Base-by-base conservation (phyloP, 2,797 vertebrate genomes). In the Chaetophractus vellerosus region DNA sequence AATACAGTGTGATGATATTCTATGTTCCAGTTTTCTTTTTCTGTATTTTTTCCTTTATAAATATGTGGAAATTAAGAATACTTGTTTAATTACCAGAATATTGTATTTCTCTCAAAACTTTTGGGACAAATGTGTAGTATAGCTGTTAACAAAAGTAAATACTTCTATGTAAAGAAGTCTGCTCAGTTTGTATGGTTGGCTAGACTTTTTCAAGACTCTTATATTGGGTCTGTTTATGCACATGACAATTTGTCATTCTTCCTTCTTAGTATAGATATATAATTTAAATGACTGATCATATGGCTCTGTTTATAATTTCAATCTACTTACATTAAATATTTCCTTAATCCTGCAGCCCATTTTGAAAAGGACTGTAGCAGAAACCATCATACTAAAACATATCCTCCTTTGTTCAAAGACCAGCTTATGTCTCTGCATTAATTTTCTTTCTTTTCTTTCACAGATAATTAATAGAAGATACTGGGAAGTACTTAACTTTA, bases 381-480 rank as follows among this genome's bases (percentile, higher is more conserved):
- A 94, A 97, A 94, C 66, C 69, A 91, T 94, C 86, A 80, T 68
- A 96, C 94, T 97, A 96, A 93, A 97, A 94, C 4, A 16, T 88
- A 81, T 82, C 91, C 78, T 75, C 33, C 69, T 97, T 98, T 98
- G 95, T 98, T 98, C 93, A 90, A 97, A 97, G 92, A 97, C 48
- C 55, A 96, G 96, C 94, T 97, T 97, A 96, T 95, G 92, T 94
- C 61, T 98, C 92, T 98, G 97, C 95, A 96, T 98, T 98, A 98
- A 98, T 98, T 98, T 97, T 69, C 97, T 98, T 98, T 98, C 92
- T 98, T 98, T 90, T 95, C 31, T 97, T 97, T 98, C 94, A 97
- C 66, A 97, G 97, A 98, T 97, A 98, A 98, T 98, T 98, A 98
- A 96, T 96, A 98, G 96, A 98, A 98, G 96, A 98, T 97, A 98